phyloP scores from a whole-genome alignment of 2,888 invertebrate species.

The Orthonevra nobilis region DNA sequence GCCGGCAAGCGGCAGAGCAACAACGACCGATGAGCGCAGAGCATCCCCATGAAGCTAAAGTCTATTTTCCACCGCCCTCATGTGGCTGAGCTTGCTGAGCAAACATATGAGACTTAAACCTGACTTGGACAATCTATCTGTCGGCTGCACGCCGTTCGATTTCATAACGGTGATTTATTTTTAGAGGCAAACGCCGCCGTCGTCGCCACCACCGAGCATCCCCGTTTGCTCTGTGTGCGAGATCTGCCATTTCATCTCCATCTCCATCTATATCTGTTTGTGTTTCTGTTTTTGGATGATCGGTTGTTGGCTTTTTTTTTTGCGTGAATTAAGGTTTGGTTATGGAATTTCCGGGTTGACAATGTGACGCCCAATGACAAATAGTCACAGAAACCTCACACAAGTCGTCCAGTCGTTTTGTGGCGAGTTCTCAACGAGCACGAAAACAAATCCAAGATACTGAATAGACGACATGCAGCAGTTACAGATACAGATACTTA shows the following conservation, averaged over 20 bases:
- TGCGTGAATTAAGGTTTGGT: slow-evolving; percentile 31
- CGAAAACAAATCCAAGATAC: background rate
- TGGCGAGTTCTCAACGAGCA: slow-evolving; percentile 15
- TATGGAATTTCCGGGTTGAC: slow-evolving; percentile 61
- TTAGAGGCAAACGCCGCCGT: slow-evolving; percentile 39
- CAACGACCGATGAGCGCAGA: slow-evolving; percentile 23
- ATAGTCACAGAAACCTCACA: slow-evolving; percentile 7
- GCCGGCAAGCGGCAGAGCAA: slow-evolving; percentile 1
- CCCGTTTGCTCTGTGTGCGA: no score
- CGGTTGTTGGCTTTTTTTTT: slow-evolving; percentile 23
- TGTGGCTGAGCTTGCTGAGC: slow-evolving; percentile 8
- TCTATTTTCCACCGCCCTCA: slow-evolving; percentile 23
- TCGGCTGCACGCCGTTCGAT: slow-evolving; percentile 27
- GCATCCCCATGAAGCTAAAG: slow-evolving; percentile 26
- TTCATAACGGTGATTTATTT: slow-evolving; percentile 63
- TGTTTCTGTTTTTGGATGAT: slow-evolving; percentile 19
- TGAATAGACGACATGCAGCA: slow-evolving; percentile 20
- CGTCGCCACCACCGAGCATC: no score
- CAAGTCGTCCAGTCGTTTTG: slow-evolving; percentile 30
- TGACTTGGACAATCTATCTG: slow-evolving; percentile 37
- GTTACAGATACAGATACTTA: slow-evolving; percentile 37
- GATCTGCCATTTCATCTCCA: slow-evolving; percentile 32
- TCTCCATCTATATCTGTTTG: slow-evolving; percentile 2
- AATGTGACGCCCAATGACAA: slow-evolving; percentile 42
- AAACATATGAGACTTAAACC: slow-evolving; percentile 10